Conservation (phyloP, 2,113 vertebrate genomes). For the Bombycilla garrulus region DNA sequence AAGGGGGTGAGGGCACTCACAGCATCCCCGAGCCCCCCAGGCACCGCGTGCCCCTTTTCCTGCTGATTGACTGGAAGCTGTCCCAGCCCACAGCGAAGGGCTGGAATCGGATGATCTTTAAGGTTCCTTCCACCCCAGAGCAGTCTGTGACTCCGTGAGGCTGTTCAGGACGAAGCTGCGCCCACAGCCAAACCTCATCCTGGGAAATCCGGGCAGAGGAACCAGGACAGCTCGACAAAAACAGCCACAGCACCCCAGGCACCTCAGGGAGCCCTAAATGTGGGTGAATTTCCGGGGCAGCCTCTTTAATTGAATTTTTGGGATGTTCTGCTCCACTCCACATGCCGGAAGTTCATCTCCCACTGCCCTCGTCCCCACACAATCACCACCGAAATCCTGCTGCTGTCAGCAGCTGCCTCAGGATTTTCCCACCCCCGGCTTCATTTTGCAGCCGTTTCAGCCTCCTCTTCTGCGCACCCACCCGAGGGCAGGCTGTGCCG, state of each 20-base stretch:
- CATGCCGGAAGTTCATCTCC: rapidly evolving
- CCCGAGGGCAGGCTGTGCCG: rapidly evolving
- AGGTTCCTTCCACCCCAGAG: background rate
- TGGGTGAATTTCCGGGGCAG: too few relatives aligned
- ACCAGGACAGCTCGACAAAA: background rate
- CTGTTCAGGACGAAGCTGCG: rapidly evolving
- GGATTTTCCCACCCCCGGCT: background rate
- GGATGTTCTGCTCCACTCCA: background rate
- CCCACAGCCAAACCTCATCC: background rate
- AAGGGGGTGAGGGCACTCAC: background rate
- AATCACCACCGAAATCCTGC: background rate
- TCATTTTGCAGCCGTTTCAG: rapidly evolving
- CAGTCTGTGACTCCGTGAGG: background rate
- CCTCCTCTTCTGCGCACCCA: background rate
- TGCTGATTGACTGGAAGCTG: rapidly evolving
- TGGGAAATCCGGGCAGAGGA: background rate
- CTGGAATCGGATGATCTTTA: background rate
- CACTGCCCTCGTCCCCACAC: rapidly evolving
- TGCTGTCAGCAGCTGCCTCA: background rate
- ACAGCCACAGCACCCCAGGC: rapidly evolving
- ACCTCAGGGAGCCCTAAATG: background rate
- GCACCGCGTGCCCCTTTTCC: background rate
- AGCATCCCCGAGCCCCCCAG: background rate
- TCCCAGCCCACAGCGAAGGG: background rate
- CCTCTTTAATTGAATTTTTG: background rate